Base-by-base conservation (phyloP, 2,113 vertebrate genomes). In the Hystrix brachyura region DNA sequence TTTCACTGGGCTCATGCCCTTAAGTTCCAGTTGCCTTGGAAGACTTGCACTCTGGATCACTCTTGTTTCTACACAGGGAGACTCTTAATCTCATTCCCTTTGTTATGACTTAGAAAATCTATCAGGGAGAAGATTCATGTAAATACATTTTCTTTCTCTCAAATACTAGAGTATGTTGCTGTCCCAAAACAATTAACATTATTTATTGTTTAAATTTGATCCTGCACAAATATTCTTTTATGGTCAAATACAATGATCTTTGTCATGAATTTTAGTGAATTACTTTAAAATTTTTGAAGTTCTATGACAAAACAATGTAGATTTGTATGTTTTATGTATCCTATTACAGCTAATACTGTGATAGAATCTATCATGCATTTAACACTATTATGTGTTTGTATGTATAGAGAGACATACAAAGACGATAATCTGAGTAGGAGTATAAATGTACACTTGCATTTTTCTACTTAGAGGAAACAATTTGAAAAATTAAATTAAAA, bases 251-350 rank as follows among this genome's bases (percentile, higher is more conserved):
- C 55, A 94, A 91, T 87, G 18, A n/a, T 14, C 10, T 74, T 90
- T 92, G 65, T 17, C 69, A 79, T 32, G 2, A 8, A 71, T 82
- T 97, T 90, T n/a, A 85, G 60, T 23, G 81, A 90, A 64, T 69
- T 23, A 71, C 19, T 71, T 71, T 10, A 71, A 71, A 69, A 69
- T 10, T 43, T 21, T 71, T 91, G 38, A 94, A 83, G 13, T 76
- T 87, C 12, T 57, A 13, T 59, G 25, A 51, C 32, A 60, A 87
- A 64, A 67, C 18, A 48, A 29, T 64, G 1, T 15, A 81, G 4
- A 29, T 69, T 82, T 29, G 15, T 27, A 82, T 90, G n/a, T 59
- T 89, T 11, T 34, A 5, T 78, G 64, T 6, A 48, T 74, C 65
- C 48, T 18, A 82, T 78, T 72, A 17, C 34, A 89, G 18, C 23